Conservation (phyloP, 2,113 vertebrate genomes). For the Salvelinus namaycush region DNA sequence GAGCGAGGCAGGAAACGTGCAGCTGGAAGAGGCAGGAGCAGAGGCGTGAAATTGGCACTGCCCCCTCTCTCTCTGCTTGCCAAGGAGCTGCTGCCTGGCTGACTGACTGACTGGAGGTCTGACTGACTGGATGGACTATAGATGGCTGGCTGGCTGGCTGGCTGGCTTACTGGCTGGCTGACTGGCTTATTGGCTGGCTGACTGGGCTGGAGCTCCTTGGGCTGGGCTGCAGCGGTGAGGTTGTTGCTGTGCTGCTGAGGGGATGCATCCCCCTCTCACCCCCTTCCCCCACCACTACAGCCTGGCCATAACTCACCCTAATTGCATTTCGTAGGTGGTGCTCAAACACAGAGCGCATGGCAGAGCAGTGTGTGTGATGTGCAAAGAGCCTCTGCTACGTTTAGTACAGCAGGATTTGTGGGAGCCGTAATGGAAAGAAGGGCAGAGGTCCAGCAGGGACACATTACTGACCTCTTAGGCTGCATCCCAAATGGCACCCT, state of each 20-base stretch:
- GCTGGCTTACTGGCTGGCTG: too few species aligned
- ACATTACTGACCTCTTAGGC: slow-evolving; percentile 40
- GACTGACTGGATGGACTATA: too few species aligned
- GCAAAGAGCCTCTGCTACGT: neutral
- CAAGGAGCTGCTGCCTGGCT: neutral
- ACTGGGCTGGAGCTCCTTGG: neutral
- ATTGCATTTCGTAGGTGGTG: slow-evolving; percentile 63
- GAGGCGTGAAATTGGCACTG: slow-evolving; percentile 77
- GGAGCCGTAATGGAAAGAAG: slow-evolving; percentile 42
- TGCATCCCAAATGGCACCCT: too few species aligned
- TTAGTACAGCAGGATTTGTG: neutral
- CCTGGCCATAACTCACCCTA: slow-evolving; percentile 66
- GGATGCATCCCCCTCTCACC: slow-evolving; percentile 18
- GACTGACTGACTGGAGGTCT: too few species aligned
- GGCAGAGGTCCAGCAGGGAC: slow-evolving; percentile 37
- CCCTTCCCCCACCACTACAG: slow-evolving; percentile 26
- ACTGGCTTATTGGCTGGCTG: too few species aligned
- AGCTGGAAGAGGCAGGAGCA: slow-evolving; percentile 66
- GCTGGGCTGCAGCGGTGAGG: neutral
- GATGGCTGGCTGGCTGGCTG: too few species aligned
- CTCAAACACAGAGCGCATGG: slow-evolving; percentile 43
- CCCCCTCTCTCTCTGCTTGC: slow-evolving; percentile 34
- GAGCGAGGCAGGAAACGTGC: slow-evolving; percentile 51
- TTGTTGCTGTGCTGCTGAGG: slow-evolving; percentile 9
- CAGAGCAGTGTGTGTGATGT: slow-evolving; percentile 31